Base-by-base conservation (phyloP, 2,888 invertebrate species). In the Macrosiphum euphorbiae region DNA sequence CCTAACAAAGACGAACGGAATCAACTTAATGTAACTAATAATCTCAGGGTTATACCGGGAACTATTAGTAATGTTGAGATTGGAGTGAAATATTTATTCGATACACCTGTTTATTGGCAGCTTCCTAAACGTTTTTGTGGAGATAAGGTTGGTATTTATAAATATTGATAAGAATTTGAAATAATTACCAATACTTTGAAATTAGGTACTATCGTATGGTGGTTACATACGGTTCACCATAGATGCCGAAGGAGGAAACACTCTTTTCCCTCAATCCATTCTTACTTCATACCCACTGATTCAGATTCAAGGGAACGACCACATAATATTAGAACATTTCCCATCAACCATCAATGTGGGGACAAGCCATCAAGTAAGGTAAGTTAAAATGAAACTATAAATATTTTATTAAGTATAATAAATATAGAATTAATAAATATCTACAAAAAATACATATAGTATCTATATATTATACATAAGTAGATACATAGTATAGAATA, bases 171-270 rank as follows among this genome's bases (percentile, higher is more conserved):
- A 47, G 10, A 89, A 78, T 85, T 67, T 13, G 41, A 91, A 91
- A 24, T 88, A 28, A 85, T 90, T 44, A 88, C 44, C 44, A 20
- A n/a, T 52, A 61, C 89, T n/a, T 94, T 95, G 95, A 91, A 47
- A 88, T 52, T 96, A 98, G 96, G 97, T 98, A 35, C 97, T 98
- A 94, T 98, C 99, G 47, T 99, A 99, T 96, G 99, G 98, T 52
- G 99, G 99, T 10, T 97, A 97, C 95, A 96, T 99, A 90, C 96
- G 97, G 95, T 99, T 99, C 95, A 96, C 97, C 1, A 97, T 98
- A 0, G 96, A 96, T 95, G 97, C 97, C 92, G 97, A 97, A 95
- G 97, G 97, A 88, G 97, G 97, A 10, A 96, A 97, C 44, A 96
- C 97, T 61, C 96, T 96, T 47, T 96, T 96, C 92, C 96, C 96